phyloP scores from a whole-genome alignment of 2,888 invertebrate species.

The Caenorhabditis panamensis region DNA sequence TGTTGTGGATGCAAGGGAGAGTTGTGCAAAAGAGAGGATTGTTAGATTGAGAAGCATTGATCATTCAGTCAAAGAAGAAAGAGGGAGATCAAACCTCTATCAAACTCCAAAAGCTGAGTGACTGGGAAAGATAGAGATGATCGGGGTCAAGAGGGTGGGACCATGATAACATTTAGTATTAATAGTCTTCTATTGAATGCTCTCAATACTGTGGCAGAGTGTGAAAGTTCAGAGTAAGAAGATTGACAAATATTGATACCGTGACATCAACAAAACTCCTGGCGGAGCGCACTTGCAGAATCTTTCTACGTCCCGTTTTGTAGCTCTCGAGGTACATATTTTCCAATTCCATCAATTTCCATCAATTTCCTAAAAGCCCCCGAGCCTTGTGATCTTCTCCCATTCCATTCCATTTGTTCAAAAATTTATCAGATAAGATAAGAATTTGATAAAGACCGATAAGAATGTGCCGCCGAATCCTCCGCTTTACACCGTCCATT shows the following conservation, averaged over 20 bases:
- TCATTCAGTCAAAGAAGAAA: not conserved
- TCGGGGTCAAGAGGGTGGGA: not conserved
- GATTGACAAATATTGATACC: not conserved
- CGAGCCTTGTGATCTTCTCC: not conserved
- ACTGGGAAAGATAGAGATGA: not conserved
- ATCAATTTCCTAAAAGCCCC: not conserved
- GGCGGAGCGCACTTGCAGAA: too few species aligned
- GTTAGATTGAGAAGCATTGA: not conserved
- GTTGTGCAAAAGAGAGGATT: not conserved
- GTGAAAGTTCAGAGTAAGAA: too few species aligned
- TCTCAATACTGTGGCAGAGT: not conserved
- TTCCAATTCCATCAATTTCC: not conserved
- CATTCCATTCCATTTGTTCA: not conserved
- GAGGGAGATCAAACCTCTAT: conserved; percentile 17
- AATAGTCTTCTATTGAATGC: not conserved
- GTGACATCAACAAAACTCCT: not conserved
- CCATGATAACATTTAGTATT: not conserved
- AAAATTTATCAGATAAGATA: conserved; percentile 8
- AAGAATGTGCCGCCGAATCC: not conserved
- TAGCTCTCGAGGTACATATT: not conserved
- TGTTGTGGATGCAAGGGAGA: not conserved
- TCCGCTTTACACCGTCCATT: conserved; percentile 19
- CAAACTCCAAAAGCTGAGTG: not conserved
- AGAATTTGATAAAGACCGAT: not conserved
- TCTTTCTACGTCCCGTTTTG: too few species aligned